Evolutionary conservation across 2,888 invertebrate species (phyloP), one percentile per base, ranked within the genome.

Genomic region (Melieria omissa): DNA sequence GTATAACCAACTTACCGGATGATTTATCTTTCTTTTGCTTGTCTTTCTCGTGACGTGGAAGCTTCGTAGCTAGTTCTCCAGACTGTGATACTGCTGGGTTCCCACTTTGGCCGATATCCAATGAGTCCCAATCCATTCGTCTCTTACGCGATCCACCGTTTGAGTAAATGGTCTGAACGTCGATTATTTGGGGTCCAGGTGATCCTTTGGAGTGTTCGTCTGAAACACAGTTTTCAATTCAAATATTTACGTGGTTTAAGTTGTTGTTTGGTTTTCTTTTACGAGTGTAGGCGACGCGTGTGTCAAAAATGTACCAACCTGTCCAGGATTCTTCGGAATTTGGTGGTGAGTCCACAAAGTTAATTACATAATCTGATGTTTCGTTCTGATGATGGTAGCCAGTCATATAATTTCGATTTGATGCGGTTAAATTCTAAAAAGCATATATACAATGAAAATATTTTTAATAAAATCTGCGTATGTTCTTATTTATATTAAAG

Each of bases 81-180:
- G 82, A 74, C 68, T 80, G 83, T 64, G 79, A 73, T 78, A 83
- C 76, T 73, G 82, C 79, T 77, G 83, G 78, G 78, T 80, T 84
- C 80, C 81, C 84, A 83, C 83, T 84, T 80, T 84, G 85, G 80
- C 81, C 83, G 63, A 86, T 84, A 77, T 86, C 86, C 75, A 87
- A 81, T 65, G 86, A 81, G 77, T 86, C 86, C 87, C 87, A 87
- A 84, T 87, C 87, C 86, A 87, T 87, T 84, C 86, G 87, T 81
- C 87, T 86, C 80, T 87, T 87, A 77, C 87, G 87, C 75, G 84
- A 82, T 71, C 82, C 80, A 75, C 82, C 81, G 73, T 81, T 80
- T 62, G 83, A 79, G 75, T 83, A 86, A 78, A 86, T 84, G 47
- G 86, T 86, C 77, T 86, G 85, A 49, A 86, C 86, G 81, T 86